These are phyloP conservation scores for Polylopha cassiicola DNA, from an alignment of 2,888 invertebrate genomes.

Conservation along the genomic window DNA sequence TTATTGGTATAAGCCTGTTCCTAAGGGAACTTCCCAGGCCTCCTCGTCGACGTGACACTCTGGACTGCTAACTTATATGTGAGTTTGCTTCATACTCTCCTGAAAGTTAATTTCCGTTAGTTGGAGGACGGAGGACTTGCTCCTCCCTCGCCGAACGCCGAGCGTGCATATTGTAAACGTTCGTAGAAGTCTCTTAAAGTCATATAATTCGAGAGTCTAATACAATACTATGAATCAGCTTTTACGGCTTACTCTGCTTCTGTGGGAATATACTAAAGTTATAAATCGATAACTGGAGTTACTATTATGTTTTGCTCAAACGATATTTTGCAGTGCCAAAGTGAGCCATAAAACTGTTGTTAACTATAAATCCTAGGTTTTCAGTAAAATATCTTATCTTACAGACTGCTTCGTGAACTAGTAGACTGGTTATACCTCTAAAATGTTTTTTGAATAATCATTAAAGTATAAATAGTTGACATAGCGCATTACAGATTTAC, in stretches of 20 bases:
- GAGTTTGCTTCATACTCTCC: slow-evolving; percentile 43
- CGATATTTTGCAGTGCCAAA: slow-evolving; percentile 70
- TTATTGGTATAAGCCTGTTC: slow-evolving; percentile 47
- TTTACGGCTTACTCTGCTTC: slow-evolving; percentile 75
- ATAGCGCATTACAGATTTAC: slow-evolving; percentile 54
- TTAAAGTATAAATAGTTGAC: slow-evolving; percentile 58
- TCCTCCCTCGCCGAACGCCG: slow-evolving; percentile 13
- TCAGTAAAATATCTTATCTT: slow-evolving; percentile 67
- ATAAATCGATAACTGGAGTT: slow-evolving; percentile 46
- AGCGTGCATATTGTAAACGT: slow-evolving; percentile 15
- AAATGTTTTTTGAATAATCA: slow-evolving; percentile 56
- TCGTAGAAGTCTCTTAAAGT: slow-evolving; percentile 30
- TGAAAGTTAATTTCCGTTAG: slow-evolving; percentile 36
- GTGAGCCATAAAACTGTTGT: slow-evolving; percentile 72
- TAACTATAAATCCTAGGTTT: slow-evolving; percentile 57
- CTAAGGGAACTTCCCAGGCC: slow-evolving; percentile 38
- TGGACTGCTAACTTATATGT: slow-evolving; percentile 49
- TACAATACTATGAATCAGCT: slow-evolving; percentile 50
- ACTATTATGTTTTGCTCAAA: slow-evolving; percentile 64
- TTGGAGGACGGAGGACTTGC: slow-evolving; percentile 32
- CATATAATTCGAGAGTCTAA: slow-evolving; percentile 37
- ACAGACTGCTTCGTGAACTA: slow-evolving; percentile 72
- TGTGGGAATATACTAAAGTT: slow-evolving; percentile 46
- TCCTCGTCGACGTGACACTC: slow-evolving; percentile 46
- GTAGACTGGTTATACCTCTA: slow-evolving; percentile 73